Base-by-base conservation (phyloP, 2,888 invertebrate genomes). In the Papilio elwesi region DNA sequence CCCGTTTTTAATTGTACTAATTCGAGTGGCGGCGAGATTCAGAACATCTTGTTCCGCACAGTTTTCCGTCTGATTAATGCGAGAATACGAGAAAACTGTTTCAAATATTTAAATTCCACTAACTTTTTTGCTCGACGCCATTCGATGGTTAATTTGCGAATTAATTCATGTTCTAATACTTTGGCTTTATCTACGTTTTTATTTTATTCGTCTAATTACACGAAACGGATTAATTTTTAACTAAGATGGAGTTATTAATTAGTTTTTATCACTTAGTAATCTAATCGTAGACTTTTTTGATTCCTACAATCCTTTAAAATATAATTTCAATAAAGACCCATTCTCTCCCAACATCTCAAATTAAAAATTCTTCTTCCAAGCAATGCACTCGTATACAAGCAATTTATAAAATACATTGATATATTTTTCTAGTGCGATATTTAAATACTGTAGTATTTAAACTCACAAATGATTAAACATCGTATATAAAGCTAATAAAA, bases 1-100 rank as follows among this genome's bases (percentile, higher is more conserved):
- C 16, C 57, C 70, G 43, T 68, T 57, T 73, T 69, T 73, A 73
- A 73, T 73, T 73, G 65, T 69, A 73, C 73, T 73, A 73, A 69
- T 73, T 73, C 52, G 47, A 59, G 48, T 57, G 69, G 64, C 68
- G 64, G 36, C 65, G 49, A 52, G 65, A 73, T 69, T 65, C 59
- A 65, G n/a, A 66, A 57, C 59, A 73, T 73, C 73, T 69, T 59
- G 52, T 65, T 66, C 69, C 51, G 49, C 51, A 43, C 55, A 65
- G 68, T 68, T 73, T 69, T 69, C 65, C 43, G 57, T 51, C 69
- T 73, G 73, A 73, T 73, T 69, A 69, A 65, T 64, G 49, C 68
- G 43, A 16, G 68, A 65, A 57, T 65, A 26, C 26, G 26, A 26
- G 26, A 55, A 55, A 68, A 72, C 67, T 63, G 63, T 68, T 68